Evolutionary conservation across 1,140 invertebrate genomes (phyloP), one percentile per base, ranked within the genome.

Genomic region (Lepidurus apus): DNA sequence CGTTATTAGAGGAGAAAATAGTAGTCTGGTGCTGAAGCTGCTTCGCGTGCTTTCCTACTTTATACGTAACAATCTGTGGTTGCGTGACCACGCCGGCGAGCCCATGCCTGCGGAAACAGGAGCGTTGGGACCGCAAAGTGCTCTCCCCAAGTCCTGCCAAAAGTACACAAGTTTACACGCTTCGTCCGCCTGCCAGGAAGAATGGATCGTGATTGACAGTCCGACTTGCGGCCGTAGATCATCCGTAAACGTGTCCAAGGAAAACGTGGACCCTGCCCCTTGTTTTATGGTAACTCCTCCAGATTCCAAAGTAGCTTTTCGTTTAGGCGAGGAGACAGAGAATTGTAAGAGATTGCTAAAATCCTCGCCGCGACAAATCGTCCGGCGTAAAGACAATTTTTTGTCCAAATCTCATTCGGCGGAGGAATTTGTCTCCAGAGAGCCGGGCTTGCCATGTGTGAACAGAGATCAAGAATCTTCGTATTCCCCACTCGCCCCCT

Each of bases 131-230:
- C 6, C 53, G 53, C 34, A 34, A 34, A 34, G 34, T 34, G 53
- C n/a, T 7, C 53, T 65, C 17, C 53, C 17, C 17, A 65, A 65
- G 1, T 21, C 53, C 53, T 65, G 53, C 21, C 53, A 65, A 7
- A 65, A 65, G 53, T 65, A 65, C 21, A 21, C 53, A 17, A 65
- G 53, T 65, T 34, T 34, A 4, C 34, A 34, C 34, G 34, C 34
- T 34, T 65, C 53, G 0, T n/a, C 21, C 53, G 53, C n/a, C 17
- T 34, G 34, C 34, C 53, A 65, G 4, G 53, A 65, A 65, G 53
- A 65, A 65, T 65, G 53, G 53, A 65, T 65, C 53, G 53, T 65
- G 53, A 65, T 65, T 65, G 53, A 65, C 53, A 65, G 53, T 65
- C 53, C 53, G 17, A 21, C 17, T 65, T 7, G 17, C 17, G 21